These are phyloP conservation scores for Anniella stebbinsi DNA, from an alignment of 2,797 vertebrate species.

Conservation along the genomic window DNA sequence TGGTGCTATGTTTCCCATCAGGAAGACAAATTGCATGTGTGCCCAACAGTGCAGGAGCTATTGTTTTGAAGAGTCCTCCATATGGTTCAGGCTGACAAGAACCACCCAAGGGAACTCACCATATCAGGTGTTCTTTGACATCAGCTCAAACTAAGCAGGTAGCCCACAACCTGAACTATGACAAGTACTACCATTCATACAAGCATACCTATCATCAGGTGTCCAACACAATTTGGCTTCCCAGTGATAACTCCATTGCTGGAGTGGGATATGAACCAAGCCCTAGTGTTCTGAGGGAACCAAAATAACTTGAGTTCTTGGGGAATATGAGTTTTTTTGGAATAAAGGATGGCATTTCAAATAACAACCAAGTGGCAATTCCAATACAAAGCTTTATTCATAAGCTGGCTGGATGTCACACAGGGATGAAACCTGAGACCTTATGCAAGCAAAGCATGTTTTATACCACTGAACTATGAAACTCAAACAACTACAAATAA, in stretches of 20 bases:
- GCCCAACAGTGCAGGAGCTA: background rate
- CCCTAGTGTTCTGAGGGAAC: background rate
- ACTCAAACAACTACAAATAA: background rate
- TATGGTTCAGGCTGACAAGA: background rate
- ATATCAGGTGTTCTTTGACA: background rate
- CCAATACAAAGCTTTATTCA: background rate
- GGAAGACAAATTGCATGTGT: background rate
- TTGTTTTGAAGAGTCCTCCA: background rate
- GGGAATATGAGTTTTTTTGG: too few species aligned
- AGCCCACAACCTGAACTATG: background rate
- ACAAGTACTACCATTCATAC: background rate
- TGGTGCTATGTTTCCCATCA: background rate
- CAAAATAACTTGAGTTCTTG: background rate
- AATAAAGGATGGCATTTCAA: background rate
- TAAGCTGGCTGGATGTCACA: background rate
- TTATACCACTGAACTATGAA: background rate
- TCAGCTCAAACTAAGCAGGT: background rate
- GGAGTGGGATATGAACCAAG: background rate
- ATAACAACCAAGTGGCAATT: background rate
- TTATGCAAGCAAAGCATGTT: background rate
- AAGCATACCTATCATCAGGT: background rate
- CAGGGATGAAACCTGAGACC: too few species aligned
- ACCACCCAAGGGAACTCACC: background rate
- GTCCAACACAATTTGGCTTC: background rate
- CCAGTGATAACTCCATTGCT: background rate